Evolutionary conservation across 92 coral and sea anemone species (phyloP), one percentile per base, ranked within the genome.

Genomic region (Parazoanthus swiftii): DNA sequence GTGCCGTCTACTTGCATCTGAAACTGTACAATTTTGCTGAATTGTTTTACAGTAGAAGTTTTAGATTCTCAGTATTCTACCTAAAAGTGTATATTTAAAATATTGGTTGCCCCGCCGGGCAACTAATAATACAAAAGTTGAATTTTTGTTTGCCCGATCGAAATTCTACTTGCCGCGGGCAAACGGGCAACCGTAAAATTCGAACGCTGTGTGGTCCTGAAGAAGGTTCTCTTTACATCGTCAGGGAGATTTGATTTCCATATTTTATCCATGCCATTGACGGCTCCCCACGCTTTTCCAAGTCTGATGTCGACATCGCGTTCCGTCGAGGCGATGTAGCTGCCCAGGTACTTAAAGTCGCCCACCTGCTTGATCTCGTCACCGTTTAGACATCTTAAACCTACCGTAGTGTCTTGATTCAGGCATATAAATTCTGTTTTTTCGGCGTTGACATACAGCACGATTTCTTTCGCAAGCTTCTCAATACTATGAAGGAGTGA

Each of bases 271-370:
- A 89, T 73, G 18, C 51, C 56, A 65, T 85, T 73, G n/a, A 84
- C 73, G 35, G 89, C 91, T 42, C 36, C 83, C 89, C 89, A 86
- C 71, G 83, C 89, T 14, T 74, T 86, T 38, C 82, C 89, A 37
- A 86, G 82, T 38, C 89, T 10, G 18, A 86, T 37, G 21, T 76
- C 37, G 83, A 75, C 83, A 54, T 89, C 91, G 26, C 44, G n/a
- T 63, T 85, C 89, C 33, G 89, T 89, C 50, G 91, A 89, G 36
- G 89, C 89, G 16, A 89, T 76, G 83, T 74, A 23, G 85, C 91
- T 89, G 37, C 91, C 91, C 11, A 81, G 75, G 35, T 59, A 79
- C 33, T 29, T 29, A 29, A 29, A 29, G 33, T 29, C 33, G 33
- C 33, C 33, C 33, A 29, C 33, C 33, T 29, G 33, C 6, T 26